phyloP scores from a whole-genome alignment of 2,113 vertebrate species.

The Redunca redunca region DNA sequence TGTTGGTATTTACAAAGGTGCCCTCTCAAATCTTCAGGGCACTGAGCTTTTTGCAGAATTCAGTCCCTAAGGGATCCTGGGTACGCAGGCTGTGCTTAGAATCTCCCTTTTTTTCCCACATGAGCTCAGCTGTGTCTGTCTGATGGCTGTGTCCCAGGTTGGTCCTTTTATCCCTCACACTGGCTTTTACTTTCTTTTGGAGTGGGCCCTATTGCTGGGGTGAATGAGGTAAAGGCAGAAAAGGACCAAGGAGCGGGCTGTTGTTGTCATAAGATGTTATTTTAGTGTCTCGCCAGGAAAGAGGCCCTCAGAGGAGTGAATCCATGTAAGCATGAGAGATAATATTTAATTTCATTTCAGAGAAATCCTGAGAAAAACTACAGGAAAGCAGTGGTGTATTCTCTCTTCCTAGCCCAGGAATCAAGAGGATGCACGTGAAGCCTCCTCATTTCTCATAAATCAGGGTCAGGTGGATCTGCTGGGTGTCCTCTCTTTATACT shows the following conservation, averaged over 20 bases:
- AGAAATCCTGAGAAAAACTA: slow-evolving; percentile 39
- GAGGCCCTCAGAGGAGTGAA: neutral
- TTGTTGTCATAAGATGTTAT: neutral
- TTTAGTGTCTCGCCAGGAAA: slow-evolving; percentile 14
- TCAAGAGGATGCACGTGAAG: neutral
- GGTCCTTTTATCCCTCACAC: neutral
- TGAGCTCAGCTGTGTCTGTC: neutral
- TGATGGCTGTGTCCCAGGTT: neutral
- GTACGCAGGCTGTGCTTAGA: neutral
- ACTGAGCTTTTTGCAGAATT: neutral
- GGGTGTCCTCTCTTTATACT: neutral
- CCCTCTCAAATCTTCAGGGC: neutral
- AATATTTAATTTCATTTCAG: slow-evolving; percentile 20
- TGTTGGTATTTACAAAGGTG: neutral
- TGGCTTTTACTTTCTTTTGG: neutral
- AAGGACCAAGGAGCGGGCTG: neutral
- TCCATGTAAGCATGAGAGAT: neutral
- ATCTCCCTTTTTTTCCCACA: neutral
- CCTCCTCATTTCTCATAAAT: neutral
- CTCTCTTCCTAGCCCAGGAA: neutral
- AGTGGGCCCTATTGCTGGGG: neutral
- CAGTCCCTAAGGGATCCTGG: neutral
- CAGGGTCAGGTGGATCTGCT: neutral
- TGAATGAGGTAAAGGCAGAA: neutral
- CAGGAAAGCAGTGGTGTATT: neutral